phyloP scores from a whole-genome alignment of 2,113 vertebrate genomes.

The Ivindomyrus marchei region DNA sequence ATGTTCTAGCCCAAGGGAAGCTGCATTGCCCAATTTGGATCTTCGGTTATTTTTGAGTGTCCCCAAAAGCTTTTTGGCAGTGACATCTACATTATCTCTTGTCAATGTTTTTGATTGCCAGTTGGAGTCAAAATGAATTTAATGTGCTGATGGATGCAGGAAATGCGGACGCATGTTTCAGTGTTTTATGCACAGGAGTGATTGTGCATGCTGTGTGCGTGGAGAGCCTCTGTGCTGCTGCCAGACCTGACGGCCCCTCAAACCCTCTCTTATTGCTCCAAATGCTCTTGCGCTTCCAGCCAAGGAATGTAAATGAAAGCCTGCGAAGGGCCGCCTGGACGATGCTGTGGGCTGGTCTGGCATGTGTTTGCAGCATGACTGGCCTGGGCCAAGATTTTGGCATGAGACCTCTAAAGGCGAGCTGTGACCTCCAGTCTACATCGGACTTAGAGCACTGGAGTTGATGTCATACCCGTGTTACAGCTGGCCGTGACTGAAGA shows the following conservation, averaged over 20 bases:
- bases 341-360: not conserved
- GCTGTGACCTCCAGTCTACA: not conserved
- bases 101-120: not conserved
- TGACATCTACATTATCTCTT: not conserved
- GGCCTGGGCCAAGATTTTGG: not conserved
- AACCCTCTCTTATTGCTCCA: not conserved
- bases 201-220: not conserved
- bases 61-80: not conserved
- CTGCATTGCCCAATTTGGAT: not conserved
- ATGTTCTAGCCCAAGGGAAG: not conserved
- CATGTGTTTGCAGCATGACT: not conserved
- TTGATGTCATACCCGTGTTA: not conserved
- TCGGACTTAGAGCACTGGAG: not conserved
- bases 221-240: not conserved
- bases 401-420: not conserved
- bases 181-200: not conserved
- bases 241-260: not conserved
- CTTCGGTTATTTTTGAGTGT: not conserved
- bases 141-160: not conserved
- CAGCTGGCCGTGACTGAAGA: not conserved
- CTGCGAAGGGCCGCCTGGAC: not conserved
- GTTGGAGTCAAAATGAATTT: not conserved
- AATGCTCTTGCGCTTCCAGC: not conserved
- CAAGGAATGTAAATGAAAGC: slow-evolving; percentile 17
- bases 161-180: not conserved